Evolutionary conservation across 2,113 vertebrate genomes (phyloP), one percentile per base, ranked within the genome.

Genomic region (Archilochus colubris): DNA sequence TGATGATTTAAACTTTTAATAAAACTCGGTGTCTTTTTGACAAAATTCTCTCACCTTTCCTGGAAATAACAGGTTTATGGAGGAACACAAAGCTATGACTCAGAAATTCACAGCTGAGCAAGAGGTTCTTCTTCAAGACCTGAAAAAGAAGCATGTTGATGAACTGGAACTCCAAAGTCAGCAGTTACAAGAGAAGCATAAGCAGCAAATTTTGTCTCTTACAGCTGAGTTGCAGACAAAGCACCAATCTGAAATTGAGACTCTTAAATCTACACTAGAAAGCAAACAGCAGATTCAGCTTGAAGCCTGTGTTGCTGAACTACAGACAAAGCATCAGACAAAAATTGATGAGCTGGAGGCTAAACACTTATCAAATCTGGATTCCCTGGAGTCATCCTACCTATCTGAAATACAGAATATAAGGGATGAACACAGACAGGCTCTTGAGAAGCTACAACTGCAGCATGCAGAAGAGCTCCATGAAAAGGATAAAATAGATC

Each of bases 301-400:
- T 5, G 97, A 98, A 48, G 97, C 97, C 24, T 94, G 82, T 38
- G 94, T 97, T 89, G 96, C 97, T 3, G 98, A 98, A 18, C 72
- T 98, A 31, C 93, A 96, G 88, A 38, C 62, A 18, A 97, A 97
- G 73, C 98, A 99, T 80, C 96, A 97, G 75, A 95, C 97, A 30
- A 98, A 98, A 38, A 89, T 97, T 4, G 96, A 98, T 25, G 97
- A 98, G 40, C 76, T 99, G 75, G 98, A 99, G 92, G 90, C 89
- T 31, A 98, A 97, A 80, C 98, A 99, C 91, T 92, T 98, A 89
- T 96, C 98, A 31, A 98, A 98, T 89, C 98, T 99, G 97, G 98
- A 99, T 87, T 98, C 98, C 7, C 86, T 99, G 93, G 99, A 99
- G 91, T 97, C 97, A 2, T 98, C 98, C 9, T 99, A 98, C 94